Conservation (phyloP, 1,140 invertebrate genomes). For the Conopomorpha cramerella region DNA sequence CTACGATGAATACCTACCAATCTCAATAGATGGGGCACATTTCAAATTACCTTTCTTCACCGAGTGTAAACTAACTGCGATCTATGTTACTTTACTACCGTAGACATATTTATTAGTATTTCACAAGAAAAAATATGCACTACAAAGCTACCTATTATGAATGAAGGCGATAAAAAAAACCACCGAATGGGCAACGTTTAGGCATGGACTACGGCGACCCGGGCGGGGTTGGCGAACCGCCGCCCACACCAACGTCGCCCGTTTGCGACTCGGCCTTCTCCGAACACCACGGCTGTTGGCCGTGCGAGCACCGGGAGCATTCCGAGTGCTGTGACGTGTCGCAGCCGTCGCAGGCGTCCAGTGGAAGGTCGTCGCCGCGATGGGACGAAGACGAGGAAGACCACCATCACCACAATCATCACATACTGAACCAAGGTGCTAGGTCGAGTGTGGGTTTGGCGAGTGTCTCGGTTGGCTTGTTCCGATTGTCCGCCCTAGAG, state of each 20-base stretch:
- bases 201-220: conserved; percentile 49
- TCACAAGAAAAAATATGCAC: too few relatives aligned
- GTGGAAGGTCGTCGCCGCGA: conserved; percentile 63
- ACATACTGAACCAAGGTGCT: conserved; percentile 47
- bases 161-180: too few relatives aligned
- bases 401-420: conserved; percentile 24
- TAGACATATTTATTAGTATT: too few relatives aligned
- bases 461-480: too few relatives aligned
- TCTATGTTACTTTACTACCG: too few relatives aligned
- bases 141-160: too few relatives aligned
- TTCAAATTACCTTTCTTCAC: too few relatives aligned
- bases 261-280: conserved; percentile 56
- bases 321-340: conserved; percentile 26
- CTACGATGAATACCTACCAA: too few relatives aligned
- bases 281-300: conserved; percentile 61
- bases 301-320: conserved; percentile 42
- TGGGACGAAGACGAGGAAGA: conserved; percentile 54
- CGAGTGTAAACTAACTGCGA: too few relatives aligned
- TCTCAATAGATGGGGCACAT: too few relatives aligned
- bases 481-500: too few relatives aligned
- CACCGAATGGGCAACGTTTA: conserved; percentile 7
- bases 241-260: conserved; percentile 44
- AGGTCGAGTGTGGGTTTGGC: too few relatives aligned
- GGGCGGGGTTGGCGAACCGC: conserved; percentile 44
- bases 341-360: conserved; percentile 32